Base-by-base conservation (phyloP, 2,888 invertebrate species). In the Thymelicus lineola region DNA sequence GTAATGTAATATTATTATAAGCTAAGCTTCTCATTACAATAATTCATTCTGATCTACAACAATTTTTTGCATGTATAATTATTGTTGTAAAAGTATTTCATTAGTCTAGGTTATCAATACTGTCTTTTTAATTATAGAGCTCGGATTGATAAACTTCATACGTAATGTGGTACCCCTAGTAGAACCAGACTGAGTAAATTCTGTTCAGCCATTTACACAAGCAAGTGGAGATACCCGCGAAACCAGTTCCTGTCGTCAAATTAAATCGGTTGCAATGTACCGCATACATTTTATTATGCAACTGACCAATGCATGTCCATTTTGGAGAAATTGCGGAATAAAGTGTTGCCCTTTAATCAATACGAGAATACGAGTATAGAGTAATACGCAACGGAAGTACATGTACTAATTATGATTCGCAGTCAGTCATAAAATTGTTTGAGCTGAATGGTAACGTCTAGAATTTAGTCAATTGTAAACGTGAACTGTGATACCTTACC, bases 271-370 rank as follows among this genome's bases (percentile, higher is more conserved):
- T 76, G 76, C 77, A 73, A 12, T 64, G 64, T 55, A 63, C 57
- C 45, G 46, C 71, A 71, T 66, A 58, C 67, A 71, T 67, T 76
- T 72, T 48, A 71, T 86, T 86, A 81, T 62, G 62, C 68, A 68
- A 67, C 55, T 20, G 53, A 20, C 45, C 61, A 28, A 35, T 68
- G 68, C 64, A 71, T 70, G 73, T 72, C 76, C 80, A 77, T 85
- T 86, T 88, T 77, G 82, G 85, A 80, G 85, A 86, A 87, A 87
- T 82, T 83, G 77, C 75, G 71, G 74, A 15, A 76, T 88, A 85
- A 80, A 75, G 76, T 82, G 36, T 35, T 66, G 58, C 71, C 71
- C 73, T 72, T 73, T 75, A 77, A 74, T 72, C 75, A 66, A 0
- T 46, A 14, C 35, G 35, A 10, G 36, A 12, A 38, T 48, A 20